Base-by-base conservation (phyloP, 92 coral and sea anemone genomes). In the Virgularia gustaviana region DNA sequence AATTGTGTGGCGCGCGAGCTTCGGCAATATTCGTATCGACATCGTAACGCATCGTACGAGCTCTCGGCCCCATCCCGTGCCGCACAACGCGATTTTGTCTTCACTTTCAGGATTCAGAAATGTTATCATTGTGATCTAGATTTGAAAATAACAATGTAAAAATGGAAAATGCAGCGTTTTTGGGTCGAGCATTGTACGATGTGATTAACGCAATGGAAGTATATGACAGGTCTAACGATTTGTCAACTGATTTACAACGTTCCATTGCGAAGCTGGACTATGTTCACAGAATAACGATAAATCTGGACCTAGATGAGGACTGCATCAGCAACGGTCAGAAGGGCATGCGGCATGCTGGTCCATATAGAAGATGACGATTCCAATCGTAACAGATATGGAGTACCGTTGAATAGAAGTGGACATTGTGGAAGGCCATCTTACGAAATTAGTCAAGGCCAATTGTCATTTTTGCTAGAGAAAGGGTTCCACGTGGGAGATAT, bases 361-460 rank as follows among this genome's bases (percentile, higher is more conserved):
- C 47, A 41, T 9, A 41, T 41, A 41, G 47, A 41, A 9, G 47
- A 41, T 16, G n/a, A 41, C 47, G n/a, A 41, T 41, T 16, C n/a
- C 9, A 41, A 41, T 41, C 47, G 9, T 41, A 41, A 41, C n/a
- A 9, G 47, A n/a, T 41, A 41, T 16, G n/a, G 47, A n/a, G 47
- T 16, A 9, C n/a, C 47, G n/a, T 41, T 41, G n/a, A 41, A 41
- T 41, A n/a, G n/a, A 41, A 41, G 47, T 76, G 79, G 80, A 27
- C n/a, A 57, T 58, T 72, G 85, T 37, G 90, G 90, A 51, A 76
- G 88, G 61, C 88, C 88, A 18, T 65, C 84, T 61, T 85, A 70
- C 65, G 67, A 82, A 7, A 82, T 86, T 35, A 20, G 71, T 6
- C 23, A 61, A 33, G 88, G 83, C 55, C 85, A 86, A 53, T 55